Evolutionary conservation across 2,113 vertebrate species (phyloP).

Genomic region (Lophotis ruficrista): DNA sequence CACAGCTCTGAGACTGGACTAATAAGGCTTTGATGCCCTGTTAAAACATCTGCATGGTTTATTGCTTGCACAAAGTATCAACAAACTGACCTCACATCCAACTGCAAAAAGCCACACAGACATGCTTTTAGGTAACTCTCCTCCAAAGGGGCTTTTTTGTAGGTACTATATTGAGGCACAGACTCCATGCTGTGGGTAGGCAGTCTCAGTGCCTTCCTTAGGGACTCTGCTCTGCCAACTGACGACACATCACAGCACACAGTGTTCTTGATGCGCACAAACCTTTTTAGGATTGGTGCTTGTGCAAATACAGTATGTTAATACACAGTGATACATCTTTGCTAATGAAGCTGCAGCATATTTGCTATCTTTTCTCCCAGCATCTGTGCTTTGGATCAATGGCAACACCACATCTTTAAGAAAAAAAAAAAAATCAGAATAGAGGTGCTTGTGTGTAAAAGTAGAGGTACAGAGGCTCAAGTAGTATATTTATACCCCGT

Average conservation of each 20-base stretch:
- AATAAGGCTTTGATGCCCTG: background rate
- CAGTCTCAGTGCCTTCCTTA: background rate
- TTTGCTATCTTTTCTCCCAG: background rate
- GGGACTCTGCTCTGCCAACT: background rate
- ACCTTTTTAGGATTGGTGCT: background rate
- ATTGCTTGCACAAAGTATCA: background rate
- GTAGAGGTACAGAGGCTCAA: background rate
- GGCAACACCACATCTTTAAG: background rate
- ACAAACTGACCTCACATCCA: background rate
- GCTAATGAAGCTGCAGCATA: background rate
- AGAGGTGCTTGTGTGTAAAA: background rate
- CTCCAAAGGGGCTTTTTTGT: background rate
- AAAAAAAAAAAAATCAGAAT: background rate
- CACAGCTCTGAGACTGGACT: background rate
- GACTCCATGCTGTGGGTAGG: background rate
- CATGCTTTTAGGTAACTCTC: background rate
- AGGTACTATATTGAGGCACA: background rate
- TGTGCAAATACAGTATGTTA: background rate
- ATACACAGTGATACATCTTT: background rate
- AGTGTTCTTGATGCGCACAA: background rate
- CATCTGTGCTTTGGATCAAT: background rate
- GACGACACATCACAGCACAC: background rate
- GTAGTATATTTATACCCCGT: background rate
- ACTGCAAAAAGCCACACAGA: background rate
- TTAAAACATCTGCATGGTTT: background rate